Evolutionary conservation across 2,888 invertebrate genomes (phyloP).

Genomic region (Melanargia galathea): DNA sequence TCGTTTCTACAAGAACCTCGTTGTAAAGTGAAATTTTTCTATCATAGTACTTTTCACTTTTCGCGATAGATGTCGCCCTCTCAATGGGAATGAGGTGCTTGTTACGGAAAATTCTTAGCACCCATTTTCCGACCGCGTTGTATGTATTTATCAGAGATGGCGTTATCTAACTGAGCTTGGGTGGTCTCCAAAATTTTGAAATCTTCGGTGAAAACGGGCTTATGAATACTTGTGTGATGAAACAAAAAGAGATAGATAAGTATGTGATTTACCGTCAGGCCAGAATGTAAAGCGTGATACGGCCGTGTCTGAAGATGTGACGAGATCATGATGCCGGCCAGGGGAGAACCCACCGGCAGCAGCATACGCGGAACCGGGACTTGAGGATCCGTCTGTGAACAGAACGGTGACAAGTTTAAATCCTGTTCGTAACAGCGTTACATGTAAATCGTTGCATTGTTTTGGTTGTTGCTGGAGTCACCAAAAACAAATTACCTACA

Average conservation of each 20-base stretch:
- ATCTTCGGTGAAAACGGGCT: too few species aligned
- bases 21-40: background rate
- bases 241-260: background rate
- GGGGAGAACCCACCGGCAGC: slow-evolving; percentile 70
- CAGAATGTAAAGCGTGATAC: slow-evolving; percentile 69
- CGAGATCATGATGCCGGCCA: slow-evolving; percentile 70
- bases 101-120: background rate
- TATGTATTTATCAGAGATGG: background rate
- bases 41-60: background rate
- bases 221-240: too few species aligned
- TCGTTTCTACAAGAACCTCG: background rate
- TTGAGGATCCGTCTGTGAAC: slow-evolving; percentile 65
- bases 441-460: too few species aligned
- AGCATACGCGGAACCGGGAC: slow-evolving; percentile 67
- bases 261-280: slow-evolving; percentile 61
- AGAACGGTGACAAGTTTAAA: background rate
- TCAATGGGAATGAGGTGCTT: background rate
- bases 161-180: too few species aligned
- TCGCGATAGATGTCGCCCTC: background rate
- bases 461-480: too few species aligned
- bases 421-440: too few species aligned
- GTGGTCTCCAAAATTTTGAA: too few species aligned
- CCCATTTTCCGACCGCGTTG: background rate
- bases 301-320: slow-evolving; percentile 70
- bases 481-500: too few species aligned